phyloP scores from a whole-genome alignment of 2,797 vertebrate species.

The Spinus olivaceus region DNA sequence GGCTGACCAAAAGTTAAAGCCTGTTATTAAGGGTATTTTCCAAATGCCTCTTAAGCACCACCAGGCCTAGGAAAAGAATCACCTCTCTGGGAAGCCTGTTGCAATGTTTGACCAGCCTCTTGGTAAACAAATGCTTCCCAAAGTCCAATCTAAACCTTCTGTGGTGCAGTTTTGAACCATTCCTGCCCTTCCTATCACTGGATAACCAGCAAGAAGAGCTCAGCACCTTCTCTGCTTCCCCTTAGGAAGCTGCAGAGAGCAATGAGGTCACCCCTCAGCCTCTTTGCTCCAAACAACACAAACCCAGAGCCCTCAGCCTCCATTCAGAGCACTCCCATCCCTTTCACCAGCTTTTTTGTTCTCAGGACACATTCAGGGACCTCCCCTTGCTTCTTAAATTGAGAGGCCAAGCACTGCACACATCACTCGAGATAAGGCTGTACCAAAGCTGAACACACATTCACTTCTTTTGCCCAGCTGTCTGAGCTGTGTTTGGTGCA shows the following conservation, averaged over 20 bases:
- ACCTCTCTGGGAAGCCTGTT: not conserved
- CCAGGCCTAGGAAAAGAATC: not conserved
- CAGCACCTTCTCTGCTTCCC: not conserved
- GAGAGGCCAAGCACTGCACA: not conserved
- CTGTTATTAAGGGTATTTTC: not conserved
- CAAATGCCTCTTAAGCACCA: not conserved
- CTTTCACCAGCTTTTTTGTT: not conserved
- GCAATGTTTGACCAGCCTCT: not conserved
- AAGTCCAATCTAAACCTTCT: not conserved
- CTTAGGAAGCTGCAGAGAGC: not conserved
- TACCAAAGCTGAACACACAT: not conserved
- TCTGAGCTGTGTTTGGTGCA: not conserved
- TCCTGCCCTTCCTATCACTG: not conserved
- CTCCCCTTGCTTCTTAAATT: not conserved
- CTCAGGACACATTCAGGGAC: not conserved
- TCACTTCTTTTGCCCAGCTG: not conserved
- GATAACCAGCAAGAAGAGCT: not conserved
- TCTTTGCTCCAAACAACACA: not conserved
- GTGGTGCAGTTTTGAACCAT: not conserved
- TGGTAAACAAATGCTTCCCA: not conserved
- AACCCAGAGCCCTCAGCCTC: not conserved
- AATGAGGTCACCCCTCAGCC: not conserved
- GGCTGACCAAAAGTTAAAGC: not conserved
- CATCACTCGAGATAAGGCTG: fast-evolving
- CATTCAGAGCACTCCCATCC: not conserved